These are phyloP conservation scores for Agrenia bidenticulata DNA, from an alignment of 2,888 invertebrate genomes.

Conservation along the genomic window DNA sequence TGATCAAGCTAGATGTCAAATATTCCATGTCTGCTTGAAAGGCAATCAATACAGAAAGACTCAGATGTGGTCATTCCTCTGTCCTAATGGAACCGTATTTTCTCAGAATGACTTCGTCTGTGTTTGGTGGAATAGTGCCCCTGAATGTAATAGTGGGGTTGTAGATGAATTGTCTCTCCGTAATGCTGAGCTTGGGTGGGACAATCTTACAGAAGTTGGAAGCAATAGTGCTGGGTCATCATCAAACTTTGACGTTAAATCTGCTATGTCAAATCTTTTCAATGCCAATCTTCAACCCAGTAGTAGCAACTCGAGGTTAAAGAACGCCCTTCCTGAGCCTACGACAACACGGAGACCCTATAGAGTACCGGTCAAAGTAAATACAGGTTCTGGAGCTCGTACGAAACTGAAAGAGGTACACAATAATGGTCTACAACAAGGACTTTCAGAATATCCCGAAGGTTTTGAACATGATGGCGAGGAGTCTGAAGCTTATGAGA, in stretches of 20 bases:
- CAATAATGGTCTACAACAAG: conserved; percentile 27
- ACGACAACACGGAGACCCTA: conserved; percentile 27
- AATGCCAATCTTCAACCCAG: conserved; percentile 12
- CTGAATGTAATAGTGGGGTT: conserved; percentile 36
- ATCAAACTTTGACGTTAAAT: conserved; percentile 22
- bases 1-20: conserved; percentile 46
- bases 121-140: conserved; percentile 51
- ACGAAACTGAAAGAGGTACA: conserved; percentile 41
- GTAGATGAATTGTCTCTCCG: conserved; percentile 36
- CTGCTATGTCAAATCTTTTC: conserved; percentile 29
- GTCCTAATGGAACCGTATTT: conserved; percentile 50
- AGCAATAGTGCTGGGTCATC: not conserved
- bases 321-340: not conserved
- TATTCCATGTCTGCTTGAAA: conserved; percentile 50
- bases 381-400: conserved; percentile 24
- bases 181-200: conserved; percentile 51
- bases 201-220: conserved; percentile 33
- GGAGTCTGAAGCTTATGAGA: conserved; percentile 36
- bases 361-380: conserved; percentile 36
- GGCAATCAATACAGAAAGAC: conserved; percentile 35
- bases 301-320: not conserved
- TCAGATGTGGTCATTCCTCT: conserved; percentile 50
- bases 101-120: conserved; percentile 46
- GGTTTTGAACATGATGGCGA: conserved; percentile 29
- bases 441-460: not conserved